These are phyloP conservation scores for Parapristionchus giblindavisi DNA, from an alignment of 2,888 invertebrate species.

Conservation along the genomic window DNA sequence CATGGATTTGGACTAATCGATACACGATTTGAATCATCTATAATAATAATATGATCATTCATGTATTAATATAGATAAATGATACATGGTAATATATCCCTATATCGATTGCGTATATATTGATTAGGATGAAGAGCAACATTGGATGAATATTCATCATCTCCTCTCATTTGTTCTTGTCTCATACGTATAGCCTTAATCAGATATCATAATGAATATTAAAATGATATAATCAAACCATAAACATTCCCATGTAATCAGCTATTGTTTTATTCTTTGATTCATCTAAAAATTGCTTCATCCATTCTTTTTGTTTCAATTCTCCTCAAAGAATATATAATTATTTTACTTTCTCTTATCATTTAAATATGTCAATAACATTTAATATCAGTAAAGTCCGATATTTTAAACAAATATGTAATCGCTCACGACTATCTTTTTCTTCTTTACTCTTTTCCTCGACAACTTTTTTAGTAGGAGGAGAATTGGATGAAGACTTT, in stretches of 20 bases:
- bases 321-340: slow-evolving; percentile 12
- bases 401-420: no score
- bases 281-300: neutral
- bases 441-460: no score
- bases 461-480: no score
- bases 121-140: slow-evolving; percentile 48
- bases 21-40: slow-evolving; percentile 63
- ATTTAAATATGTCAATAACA: no score
- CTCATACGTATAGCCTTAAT: slow-evolving; percentile 54
- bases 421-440: no score
- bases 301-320: slow-evolving; percentile 2
- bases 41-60: slow-evolving; percentile 8
- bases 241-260: slow-evolving; percentile 26
- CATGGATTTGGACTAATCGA: slow-evolving; percentile 40
- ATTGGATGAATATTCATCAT: slow-evolving; percentile 41
- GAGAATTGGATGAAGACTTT: no score
- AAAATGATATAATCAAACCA: neutral
- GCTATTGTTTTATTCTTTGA: neutral
- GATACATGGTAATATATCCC: slow-evolving; percentile 62
- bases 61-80: neutral
- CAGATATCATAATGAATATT: neutral
- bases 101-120: slow-evolving; percentile 59
- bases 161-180: slow-evolving; percentile 49
- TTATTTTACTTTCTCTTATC: no score
- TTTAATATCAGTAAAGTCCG: no score